Conservation (phyloP, 2,797 vertebrate species). For the Sphenopsis melanotis region DNA sequence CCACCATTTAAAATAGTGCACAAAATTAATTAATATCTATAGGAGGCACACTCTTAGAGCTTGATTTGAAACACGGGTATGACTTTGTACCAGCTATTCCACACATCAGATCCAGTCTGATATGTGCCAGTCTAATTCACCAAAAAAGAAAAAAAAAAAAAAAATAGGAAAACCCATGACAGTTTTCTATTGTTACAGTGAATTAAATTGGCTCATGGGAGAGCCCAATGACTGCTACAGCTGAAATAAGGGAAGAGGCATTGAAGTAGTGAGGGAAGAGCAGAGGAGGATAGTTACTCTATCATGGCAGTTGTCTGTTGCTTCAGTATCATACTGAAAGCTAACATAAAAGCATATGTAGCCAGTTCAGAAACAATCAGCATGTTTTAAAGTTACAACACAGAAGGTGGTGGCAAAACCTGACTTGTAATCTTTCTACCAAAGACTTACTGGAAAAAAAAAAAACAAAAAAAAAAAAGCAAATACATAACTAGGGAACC, state of each 20-base stretch:
- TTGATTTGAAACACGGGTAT: not conserved
- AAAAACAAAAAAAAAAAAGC: too few species aligned
- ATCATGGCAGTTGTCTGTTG: not conserved
- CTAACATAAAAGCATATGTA: not conserved
- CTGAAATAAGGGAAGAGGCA: not conserved
- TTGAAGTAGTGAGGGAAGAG: not conserved
- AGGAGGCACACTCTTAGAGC: not conserved
- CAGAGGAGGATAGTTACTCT: not conserved
- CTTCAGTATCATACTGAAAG: not conserved
- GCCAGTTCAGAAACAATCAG: not conserved
- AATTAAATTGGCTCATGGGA: not conserved
- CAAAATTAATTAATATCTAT: not conserved
- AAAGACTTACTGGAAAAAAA: not conserved
- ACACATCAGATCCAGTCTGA: not conserved
- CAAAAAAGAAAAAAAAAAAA: not conserved
- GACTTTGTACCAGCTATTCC: not conserved
- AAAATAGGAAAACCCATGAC: rapidly evolving
- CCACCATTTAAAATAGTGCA: not conserved
- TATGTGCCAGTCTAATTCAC: not conserved
- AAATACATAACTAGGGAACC: not conserved
- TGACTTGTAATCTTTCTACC: not conserved
- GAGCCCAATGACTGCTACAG: not conserved
- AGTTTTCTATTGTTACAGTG: not conserved
- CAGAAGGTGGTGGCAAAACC: not conserved
- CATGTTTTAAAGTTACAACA: not conserved